These are phyloP conservation scores for Melanaphis sacchari DNA, from an alignment of 1,140 invertebrate genomes.

Conservation along the genomic window DNA sequence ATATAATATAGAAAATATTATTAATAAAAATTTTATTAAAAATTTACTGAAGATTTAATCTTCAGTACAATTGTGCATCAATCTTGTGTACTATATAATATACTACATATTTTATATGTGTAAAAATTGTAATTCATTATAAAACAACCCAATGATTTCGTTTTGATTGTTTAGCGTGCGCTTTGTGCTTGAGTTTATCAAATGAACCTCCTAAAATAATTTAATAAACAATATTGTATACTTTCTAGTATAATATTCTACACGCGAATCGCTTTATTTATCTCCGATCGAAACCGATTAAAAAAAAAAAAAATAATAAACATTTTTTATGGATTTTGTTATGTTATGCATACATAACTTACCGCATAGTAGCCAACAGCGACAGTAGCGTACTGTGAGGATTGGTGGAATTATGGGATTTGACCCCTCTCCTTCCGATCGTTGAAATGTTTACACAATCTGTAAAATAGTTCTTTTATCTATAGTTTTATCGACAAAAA, in stretches of 20 bases:
- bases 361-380: neutral
- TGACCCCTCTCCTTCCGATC: neutral
- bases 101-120: neutral
- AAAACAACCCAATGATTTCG: neutral
- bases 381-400: neutral
- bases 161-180: neutral
- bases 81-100: neutral
- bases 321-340: neutral
- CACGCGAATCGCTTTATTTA: neutral
- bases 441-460: neutral
- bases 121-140: neutral
- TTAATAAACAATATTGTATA: neutral
- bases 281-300: neutral
- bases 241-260: slow-evolving; percentile 17
- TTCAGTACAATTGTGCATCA: neutral
- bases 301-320: neutral
- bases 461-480: neutral
- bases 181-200: neutral
- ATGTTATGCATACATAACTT: neutral
- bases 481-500: neutral
- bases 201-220: neutral
- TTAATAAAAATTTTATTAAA: too few species aligned
- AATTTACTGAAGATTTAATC: too few species aligned
- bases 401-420: neutral
- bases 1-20: neutral